These are phyloP conservation scores for Pristionchus japonicus DNA, from an alignment of 2,888 invertebrate genomes.

Conservation along the genomic window DNA sequence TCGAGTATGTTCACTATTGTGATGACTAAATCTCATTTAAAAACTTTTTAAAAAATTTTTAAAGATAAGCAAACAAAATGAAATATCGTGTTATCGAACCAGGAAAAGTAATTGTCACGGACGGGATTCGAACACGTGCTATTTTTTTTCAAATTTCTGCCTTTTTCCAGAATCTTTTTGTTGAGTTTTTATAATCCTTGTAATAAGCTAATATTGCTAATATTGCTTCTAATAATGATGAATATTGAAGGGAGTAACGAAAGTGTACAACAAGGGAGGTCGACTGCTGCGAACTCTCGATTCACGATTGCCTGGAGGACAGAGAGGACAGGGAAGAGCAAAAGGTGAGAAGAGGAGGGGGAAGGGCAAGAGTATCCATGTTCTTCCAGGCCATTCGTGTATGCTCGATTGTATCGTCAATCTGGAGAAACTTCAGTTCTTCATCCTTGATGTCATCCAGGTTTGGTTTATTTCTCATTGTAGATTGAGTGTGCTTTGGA, in stretches of 20 bases:
- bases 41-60: not conserved
- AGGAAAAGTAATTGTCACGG: not conserved
- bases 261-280: slow-evolving; percentile 63
- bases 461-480: not conserved
- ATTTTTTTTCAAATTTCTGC: not conserved
- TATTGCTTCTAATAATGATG: no score
- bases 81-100: no score
- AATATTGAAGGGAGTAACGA: slow-evolving; percentile 82
- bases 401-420: slow-evolving; percentile 43
- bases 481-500: not conserved
- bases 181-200: no score
- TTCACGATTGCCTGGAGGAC: slow-evolving; percentile 85
- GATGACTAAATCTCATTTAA: not conserved
- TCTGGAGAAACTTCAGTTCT: slow-evolving; percentile 36
- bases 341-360: not conserved
- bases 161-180: no score
- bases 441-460: slow-evolving; percentile 34
- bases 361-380: not conserved
- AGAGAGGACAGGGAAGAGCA: slow-evolving; percentile 46
- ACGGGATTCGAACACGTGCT: not conserved
- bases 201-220: no score
- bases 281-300: slow-evolving; percentile 78
- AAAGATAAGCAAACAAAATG: no score
- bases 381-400: slow-evolving; percentile 27
- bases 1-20: slow-evolving; percentile 77